Percentiles rank a stretch among this genome's conserved stretches.
Conservation (phyloP, 1,140 invertebrate species). For the Papilio xuthus region DNA sequence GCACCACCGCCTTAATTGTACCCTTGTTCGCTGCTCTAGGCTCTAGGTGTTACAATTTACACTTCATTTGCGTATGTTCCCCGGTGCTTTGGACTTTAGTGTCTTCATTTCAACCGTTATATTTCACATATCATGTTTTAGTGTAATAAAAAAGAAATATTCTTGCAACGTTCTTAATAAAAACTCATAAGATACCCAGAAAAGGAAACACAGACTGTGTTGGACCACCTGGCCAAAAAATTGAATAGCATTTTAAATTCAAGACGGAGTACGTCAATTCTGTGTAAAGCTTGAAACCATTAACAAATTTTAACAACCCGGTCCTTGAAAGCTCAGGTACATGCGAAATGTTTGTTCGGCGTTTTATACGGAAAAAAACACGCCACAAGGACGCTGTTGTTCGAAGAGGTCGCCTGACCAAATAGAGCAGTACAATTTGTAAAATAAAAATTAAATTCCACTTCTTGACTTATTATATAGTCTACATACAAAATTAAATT, state of each 20-base stretch:
- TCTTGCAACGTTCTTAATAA: background rate
- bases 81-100: background rate
- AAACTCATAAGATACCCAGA: background rate
- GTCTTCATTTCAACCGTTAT: constrained; percentile 13
- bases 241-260: background rate
- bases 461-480: constrained; percentile 53
- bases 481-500: constrained; percentile 61
- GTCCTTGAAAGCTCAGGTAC: constrained; percentile 31
- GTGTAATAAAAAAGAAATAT: background rate
- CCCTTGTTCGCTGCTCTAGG: constrained; percentile 63
- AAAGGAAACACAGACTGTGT: background rate
- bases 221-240: constrained; percentile 1
- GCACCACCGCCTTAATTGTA: constrained; percentile 74
- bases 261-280: constrained; percentile 6
- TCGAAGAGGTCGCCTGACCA: constrained; percentile 16
- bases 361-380: constrained; percentile 13
- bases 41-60: constrained; percentile 36
- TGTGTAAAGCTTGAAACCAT: constrained; percentile 12
- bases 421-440: constrained; percentile 26
- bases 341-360: constrained; percentile 32
- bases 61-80: constrained; percentile 37
- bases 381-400: constrained; percentile 18
- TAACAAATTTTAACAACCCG: constrained; percentile 29
- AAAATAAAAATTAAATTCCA: constrained; percentile 16
- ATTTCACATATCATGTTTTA: constrained; percentile 2